Conservation (phyloP, 2,113 vertebrate species). For the Malurus elegans region DNA sequence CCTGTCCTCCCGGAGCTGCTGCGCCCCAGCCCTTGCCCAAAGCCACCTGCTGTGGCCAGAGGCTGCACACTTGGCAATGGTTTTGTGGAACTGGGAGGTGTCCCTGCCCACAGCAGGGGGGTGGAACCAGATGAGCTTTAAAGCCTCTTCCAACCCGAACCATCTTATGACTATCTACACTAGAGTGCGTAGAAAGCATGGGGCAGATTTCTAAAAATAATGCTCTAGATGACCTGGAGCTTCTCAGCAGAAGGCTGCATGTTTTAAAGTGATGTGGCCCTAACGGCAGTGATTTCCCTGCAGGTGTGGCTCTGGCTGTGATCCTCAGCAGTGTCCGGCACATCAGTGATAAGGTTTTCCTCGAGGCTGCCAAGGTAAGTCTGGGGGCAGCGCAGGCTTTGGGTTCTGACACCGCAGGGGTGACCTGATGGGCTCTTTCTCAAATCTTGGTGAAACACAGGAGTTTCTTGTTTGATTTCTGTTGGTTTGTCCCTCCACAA, state of each 20-base stretch:
- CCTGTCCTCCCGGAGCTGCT: background rate
- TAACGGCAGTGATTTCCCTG: background rate
- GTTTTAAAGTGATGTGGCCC: fast-evolving
- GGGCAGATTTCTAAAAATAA: fast-evolving
- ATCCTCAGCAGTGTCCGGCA: slow-evolving; percentile 92
- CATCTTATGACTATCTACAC: fast-evolving
- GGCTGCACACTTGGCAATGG: fast-evolving
- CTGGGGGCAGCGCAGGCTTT: background rate
- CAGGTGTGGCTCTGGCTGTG: slow-evolving; percentile 94
- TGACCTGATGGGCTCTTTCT: background rate
- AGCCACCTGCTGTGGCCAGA: fast-evolving
- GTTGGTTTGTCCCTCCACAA: background rate
- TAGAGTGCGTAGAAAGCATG: fast-evolving
- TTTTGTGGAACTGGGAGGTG: background rate
- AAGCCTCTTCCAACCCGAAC: fast-evolving
- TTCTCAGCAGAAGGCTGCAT: background rate
- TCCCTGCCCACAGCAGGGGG: background rate
- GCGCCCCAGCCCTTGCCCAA: background rate
- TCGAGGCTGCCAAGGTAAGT: slow-evolving; percentile 94
- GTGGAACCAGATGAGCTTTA: fast-evolving
- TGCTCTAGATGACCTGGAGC: fast-evolving
- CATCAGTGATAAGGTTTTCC: slow-evolving; percentile 92
- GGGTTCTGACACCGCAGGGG: fast-evolving
- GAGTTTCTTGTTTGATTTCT: background rate
- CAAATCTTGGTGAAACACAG: background rate